Base-by-base conservation (phyloP, 2,888 invertebrate genomes). In the Nomada fabriciana region DNA sequence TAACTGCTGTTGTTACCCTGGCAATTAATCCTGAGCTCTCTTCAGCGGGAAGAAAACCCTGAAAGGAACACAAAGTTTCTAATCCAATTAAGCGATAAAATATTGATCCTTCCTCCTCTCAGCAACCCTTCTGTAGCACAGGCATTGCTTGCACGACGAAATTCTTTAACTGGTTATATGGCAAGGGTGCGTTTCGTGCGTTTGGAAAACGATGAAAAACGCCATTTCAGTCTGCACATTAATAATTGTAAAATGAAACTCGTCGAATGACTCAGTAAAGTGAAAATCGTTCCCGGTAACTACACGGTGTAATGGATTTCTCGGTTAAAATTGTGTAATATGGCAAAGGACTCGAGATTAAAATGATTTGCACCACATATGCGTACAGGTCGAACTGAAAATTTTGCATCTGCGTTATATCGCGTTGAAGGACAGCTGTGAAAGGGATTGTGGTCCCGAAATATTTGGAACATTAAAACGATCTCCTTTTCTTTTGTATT, bases 21-120 rank as follows among this genome's bases (percentile, higher is more conserved):
- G 83, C 68, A 83, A 81, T 83, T 77, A 70, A 76, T 83, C 73
- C 7, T 80, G 63, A 60, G 52, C 63, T 74, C 61, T 73, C 29
- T 20, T 7, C 13, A 23, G 9, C 3, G 0, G 0, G 42, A 76
- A 59, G 23, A 50, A 72, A 50, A 75, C 50, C 18, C 25, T 3
- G 13, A 57, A 50, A 52, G 10, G 20, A 20, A 18, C 1, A 10
- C 0, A 20, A n/a, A 10, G 13, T 71, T 50, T 64, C 11, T 64
- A 59, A 72, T 4, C 13, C 9, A 29, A 59, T 64, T 59, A 63
- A 43, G 55, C 25, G 25, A 1, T 18, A n/a, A 50, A 57, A 72
- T 64, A 47, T 63, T 13, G n/a, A 59, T 59, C 50, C 57, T 72
- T 29, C 36, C 57, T 71, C 42, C 36, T 43, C 50, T 29, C 64